These are phyloP conservation scores for Drosophila paulistorum DNA, from an alignment of 1,140 invertebrate genomes.

Conservation along the genomic window DNA sequence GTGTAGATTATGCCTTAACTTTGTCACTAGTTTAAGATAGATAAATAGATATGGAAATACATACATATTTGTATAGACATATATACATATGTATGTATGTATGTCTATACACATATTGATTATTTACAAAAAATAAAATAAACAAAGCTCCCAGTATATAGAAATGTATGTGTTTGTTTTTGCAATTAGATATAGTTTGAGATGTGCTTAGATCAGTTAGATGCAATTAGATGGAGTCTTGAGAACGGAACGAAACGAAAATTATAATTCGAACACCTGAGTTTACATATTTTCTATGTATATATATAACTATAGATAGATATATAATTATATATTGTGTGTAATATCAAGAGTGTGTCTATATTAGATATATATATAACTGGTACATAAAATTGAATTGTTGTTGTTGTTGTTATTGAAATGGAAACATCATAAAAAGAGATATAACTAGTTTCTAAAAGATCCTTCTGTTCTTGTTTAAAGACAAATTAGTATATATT, in stretches of 20 bases:
- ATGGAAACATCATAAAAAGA: constrained; percentile 8
- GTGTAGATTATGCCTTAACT: constrained; percentile 44
- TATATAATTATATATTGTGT: constrained; percentile 24
- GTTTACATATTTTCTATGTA: constrained; percentile 54
- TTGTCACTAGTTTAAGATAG: constrained; percentile 64
- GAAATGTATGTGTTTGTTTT: constrained; percentile 23
- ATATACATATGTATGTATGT: no score
- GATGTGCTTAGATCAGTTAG: constrained; percentile 21
- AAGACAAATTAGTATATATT: no score
- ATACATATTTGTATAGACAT: background rate
- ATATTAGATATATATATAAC: constrained; percentile 1
- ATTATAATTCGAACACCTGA: constrained; percentile 76
- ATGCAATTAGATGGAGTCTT: constrained; percentile 41
- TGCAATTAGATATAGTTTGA: constrained; percentile 34
- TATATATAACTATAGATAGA: constrained; percentile 25
- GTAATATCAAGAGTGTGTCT: constrained; percentile 20
- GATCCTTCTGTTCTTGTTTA: background rate
- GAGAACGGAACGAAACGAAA: constrained; percentile 40
- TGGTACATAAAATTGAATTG: constrained; percentile 15
- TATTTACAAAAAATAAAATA: constrained; percentile 11
- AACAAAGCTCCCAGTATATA: constrained; percentile 22
- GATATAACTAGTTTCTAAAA: background rate
- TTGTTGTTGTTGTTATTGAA: background rate
- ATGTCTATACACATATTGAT: background rate
- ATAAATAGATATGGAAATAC: background rate